Evolutionary conservation across 2,888 invertebrate species (phyloP).

Genomic region (Diogma glabrata): DNA sequence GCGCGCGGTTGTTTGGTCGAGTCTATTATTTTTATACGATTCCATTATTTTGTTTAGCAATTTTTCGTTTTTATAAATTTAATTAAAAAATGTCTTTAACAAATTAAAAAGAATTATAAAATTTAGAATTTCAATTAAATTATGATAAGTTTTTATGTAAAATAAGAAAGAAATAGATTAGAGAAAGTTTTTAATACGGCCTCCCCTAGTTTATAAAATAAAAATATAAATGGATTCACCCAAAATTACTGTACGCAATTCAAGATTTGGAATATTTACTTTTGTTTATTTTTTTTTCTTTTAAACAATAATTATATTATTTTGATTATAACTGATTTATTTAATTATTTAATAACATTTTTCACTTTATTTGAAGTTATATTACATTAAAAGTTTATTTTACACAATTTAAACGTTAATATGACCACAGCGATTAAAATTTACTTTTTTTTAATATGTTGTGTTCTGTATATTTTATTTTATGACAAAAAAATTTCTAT

Average conservation of each 20-base stretch:
- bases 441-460: no score
- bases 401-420: background rate
- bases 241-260: conserved; percentile 9
- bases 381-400: background rate
- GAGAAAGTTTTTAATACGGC: conserved; percentile 4
- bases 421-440: conserved; percentile 5
- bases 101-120: background rate
- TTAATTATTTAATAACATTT: background rate
- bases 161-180: background rate
- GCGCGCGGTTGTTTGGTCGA: conserved; percentile 30
- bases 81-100: background rate
- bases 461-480: no score
- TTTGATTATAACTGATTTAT: background rate
- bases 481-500: conserved; percentile 3
- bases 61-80: conserved; percentile 3
- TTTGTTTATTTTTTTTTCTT: no score
- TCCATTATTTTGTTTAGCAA: conserved; percentile 1
- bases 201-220: conserved; percentile 5
- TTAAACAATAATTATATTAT: background rate
- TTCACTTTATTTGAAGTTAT: no score
- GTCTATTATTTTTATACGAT: conserved; percentile 18
- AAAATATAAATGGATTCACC: background rate
- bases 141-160: background rate
- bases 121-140: no score
- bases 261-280: conserved; percentile 7